Conservation (phyloP, 2,888 invertebrate species). For the Cyaniris semiargus region DNA sequence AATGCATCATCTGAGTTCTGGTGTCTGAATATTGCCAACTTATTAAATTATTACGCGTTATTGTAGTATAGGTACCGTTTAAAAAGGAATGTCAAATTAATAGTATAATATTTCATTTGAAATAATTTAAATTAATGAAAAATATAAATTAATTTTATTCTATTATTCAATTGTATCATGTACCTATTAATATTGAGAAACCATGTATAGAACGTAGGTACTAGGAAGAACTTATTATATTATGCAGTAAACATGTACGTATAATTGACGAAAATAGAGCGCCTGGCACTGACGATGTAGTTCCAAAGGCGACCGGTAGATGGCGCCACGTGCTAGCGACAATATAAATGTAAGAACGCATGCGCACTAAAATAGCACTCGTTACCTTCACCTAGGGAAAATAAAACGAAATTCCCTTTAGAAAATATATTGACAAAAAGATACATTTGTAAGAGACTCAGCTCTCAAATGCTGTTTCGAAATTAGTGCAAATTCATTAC, state of each 20-base stretch:
- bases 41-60: not conserved
- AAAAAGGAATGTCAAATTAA: not conserved
- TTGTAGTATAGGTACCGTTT: not conserved
- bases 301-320: slow-evolving; percentile 62
- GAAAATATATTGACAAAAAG: slow-evolving; percentile 39
- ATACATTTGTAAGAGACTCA: not conserved
- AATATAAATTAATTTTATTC: not conserved
- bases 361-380: slow-evolving; percentile 74
- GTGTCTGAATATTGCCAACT: slow-evolving; percentile 38
- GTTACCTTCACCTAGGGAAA: slow-evolving; percentile 78
- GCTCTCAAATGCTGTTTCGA: not conserved
- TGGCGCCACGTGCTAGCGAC: slow-evolving; percentile 62
- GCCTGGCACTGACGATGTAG: slow-evolving; percentile 60
- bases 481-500: slow-evolving; percentile 46
- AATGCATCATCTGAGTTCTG: slow-evolving; percentile 37
- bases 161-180: not conserved
- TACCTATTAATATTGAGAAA: not conserved
- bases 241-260: slow-evolving; percentile 50
- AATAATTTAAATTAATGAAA: not conserved
- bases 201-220: not conserved
- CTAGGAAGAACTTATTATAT: slow-evolving; percentile 10
- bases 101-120: not conserved
- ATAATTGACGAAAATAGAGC: slow-evolving; percentile 66
- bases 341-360: slow-evolving; percentile 54
- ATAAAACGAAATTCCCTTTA: slow-evolving; percentile 52